Evolutionary conservation across 2,797 vertebrate species (phyloP).

Genomic region (Sebastes minor): DNA sequence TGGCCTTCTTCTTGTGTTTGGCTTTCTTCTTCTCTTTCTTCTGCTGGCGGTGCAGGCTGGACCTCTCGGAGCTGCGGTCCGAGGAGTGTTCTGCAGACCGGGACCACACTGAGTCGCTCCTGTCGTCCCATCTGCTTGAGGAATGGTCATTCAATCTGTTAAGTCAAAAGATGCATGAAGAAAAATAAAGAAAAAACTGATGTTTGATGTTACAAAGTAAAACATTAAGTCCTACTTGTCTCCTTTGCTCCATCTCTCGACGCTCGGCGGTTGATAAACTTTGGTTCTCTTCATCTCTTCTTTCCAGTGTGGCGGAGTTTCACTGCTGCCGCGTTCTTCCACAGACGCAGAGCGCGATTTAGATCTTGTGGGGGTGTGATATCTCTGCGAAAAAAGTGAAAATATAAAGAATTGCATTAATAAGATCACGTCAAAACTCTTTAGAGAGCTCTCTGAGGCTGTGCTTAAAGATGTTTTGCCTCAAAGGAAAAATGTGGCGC

Average conservation of each 20-base stretch:
- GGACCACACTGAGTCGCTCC: constrained; percentile 88
- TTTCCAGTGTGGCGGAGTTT: constrained; percentile 98
- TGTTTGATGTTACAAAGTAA: background rate
- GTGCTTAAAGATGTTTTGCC: background rate
- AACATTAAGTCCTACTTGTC: constrained; percentile 86
- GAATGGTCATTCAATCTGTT: constrained; percentile 83
- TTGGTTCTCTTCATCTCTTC: constrained; percentile 95
- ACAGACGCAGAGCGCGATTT: constrained; percentile 92
- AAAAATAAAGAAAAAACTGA: background rate
- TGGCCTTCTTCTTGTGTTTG: constrained; percentile 93
- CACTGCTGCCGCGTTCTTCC: constrained; percentile 89
- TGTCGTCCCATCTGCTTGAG: constrained; percentile 91
- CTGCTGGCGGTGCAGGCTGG: constrained; percentile 79
- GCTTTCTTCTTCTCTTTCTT: constrained; percentile 91
- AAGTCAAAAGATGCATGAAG: constrained; percentile 61
- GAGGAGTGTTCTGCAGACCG: constrained; percentile 87
- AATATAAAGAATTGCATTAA: background rate
- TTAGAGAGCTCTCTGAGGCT: background rate
- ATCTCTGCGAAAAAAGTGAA: constrained; percentile 79
- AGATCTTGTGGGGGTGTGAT: constrained; percentile 94
- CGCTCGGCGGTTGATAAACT: constrained; percentile 86
- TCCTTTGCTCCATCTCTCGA: constrained; percentile 96
- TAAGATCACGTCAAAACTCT: background rate
- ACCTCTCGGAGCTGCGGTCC: constrained; percentile 82
- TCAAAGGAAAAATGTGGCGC: background rate